These are phyloP conservation scores for Accipiter cooperii DNA, from an alignment of 2,113 vertebrate species.

Conservation along the genomic window DNA sequence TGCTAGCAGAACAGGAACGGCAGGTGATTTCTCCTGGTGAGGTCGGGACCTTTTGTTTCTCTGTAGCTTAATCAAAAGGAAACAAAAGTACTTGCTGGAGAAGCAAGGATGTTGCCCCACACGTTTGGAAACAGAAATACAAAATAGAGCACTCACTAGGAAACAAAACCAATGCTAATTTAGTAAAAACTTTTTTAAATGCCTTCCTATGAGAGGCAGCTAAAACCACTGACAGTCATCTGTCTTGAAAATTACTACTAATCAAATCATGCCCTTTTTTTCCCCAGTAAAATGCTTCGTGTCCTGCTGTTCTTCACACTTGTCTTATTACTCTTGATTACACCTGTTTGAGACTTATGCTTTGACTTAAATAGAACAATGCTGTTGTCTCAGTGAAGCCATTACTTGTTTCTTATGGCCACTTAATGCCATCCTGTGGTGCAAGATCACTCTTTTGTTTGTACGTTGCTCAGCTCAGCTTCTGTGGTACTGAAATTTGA, in stretches of 20 bases:
- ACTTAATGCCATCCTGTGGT: neutral
- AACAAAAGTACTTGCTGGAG: neutral
- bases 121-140: neutral
- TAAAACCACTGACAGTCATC: neutral
- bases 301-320: constrained; percentile 9
- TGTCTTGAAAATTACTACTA: neutral
- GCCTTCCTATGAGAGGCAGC: neutral
- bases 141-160: neutral
- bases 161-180: neutral
- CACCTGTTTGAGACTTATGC: neutral
- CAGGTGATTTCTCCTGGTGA: neutral
- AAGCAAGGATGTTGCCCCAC: neutral
- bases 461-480: neutral
- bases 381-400: neutral
- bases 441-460: neutral
- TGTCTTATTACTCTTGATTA: constrained; percentile 11
- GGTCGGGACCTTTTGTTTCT: neutral
- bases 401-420: neutral
- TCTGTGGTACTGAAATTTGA: neutral
- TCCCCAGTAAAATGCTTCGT: neutral
- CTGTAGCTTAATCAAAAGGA: neutral
- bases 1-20: neutral
- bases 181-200: neutral
- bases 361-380: neutral
- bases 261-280: neutral